A percentile compares a stretch with the other conserved stretches of the same genome.
These are phyloP conservation scores for Monopis laevigella DNA, from an alignment of 2,888 invertebrate genomes.

Conservation along the genomic window DNA sequence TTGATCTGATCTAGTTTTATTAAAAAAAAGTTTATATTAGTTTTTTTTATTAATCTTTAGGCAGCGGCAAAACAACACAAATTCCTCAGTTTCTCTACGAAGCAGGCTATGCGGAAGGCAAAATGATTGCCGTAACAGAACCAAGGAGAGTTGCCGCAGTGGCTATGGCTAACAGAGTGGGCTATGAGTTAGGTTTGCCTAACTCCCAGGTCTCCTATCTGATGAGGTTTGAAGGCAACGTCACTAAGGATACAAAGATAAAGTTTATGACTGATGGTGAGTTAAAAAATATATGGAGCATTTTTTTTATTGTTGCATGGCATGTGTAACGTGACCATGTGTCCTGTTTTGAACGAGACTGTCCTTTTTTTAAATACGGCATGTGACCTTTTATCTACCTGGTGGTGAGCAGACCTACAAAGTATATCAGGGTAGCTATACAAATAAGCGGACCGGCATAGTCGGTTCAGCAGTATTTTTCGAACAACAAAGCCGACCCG, in stretches of 20 bases:
- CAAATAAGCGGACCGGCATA: no score
- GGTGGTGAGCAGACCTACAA: no score
- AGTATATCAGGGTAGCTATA: no score
- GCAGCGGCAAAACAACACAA: constrained; percentile 97
- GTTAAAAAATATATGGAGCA: constrained; percentile 15
- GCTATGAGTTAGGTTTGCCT: constrained; percentile 84
- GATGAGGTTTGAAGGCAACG: constrained; percentile 96
- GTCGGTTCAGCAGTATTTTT: no score
- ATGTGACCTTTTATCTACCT: no score
- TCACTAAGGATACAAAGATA: constrained; percentile 85
- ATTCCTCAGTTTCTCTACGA: constrained; percentile 98
- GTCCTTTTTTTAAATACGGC: no score
- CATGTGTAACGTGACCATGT: no score
- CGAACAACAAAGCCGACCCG: no score
- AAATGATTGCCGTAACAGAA: constrained; percentile 94
- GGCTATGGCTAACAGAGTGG: constrained; percentile 94
- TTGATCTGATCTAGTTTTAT: no score
- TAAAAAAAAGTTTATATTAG: no score
- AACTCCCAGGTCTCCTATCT: constrained; percentile 84
- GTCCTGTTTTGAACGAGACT: no score
- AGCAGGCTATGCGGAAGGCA: constrained; percentile 86
- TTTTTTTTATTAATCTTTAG: no score
- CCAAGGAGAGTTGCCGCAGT: constrained; percentile 98
- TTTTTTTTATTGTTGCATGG: background rate
- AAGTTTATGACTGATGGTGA: constrained; percentile 97